A percentile compares a stretch with the other conserved stretches of the same genome.
Conservation (phyloP, 2,888 invertebrate species). For the Neoitamus cyanurus region DNA sequence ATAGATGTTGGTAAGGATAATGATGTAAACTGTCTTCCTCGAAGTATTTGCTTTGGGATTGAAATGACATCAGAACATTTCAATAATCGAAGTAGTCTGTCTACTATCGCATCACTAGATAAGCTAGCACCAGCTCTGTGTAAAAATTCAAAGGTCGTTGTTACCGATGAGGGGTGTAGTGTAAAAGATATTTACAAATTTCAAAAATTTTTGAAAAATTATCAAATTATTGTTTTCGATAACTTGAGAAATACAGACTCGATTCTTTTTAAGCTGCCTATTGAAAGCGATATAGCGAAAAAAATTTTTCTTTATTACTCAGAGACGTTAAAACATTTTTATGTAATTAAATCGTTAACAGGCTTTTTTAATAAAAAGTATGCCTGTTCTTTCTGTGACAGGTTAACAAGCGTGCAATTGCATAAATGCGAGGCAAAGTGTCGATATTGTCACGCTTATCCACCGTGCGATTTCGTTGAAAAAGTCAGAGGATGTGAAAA, state of each 20-base stretch:
- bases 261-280: slow-evolving; percentile 23
- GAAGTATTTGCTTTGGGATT: slow-evolving; percentile 19
- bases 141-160: too few relatives aligned
- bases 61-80: neutral
- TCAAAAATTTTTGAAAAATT: too few relatives aligned
- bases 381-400: slow-evolving; percentile 8
- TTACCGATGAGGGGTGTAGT: too few relatives aligned
- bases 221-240: too few relatives aligned
- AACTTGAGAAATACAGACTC: neutral
- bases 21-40: neutral
- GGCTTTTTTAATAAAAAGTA: too few relatives aligned
- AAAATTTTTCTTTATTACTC: slow-evolving; percentile 33
- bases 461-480: too few relatives aligned
- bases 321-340: slow-evolving; percentile 17
- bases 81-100: neutral
- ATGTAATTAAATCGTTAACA: slow-evolving; percentile 26
- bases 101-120: neutral
- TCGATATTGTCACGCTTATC: too few relatives aligned
- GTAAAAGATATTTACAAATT: too few relatives aligned
- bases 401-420: neutral
- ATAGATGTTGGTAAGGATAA: slow-evolving; percentile 21
- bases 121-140: neutral
- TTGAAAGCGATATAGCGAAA: neutral
- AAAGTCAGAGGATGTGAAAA: too few relatives aligned
- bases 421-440: too few relatives aligned